phyloP scores from a whole-genome alignment of 2,797 vertebrate genomes.

The Hemibagrus guttatus region DNA sequence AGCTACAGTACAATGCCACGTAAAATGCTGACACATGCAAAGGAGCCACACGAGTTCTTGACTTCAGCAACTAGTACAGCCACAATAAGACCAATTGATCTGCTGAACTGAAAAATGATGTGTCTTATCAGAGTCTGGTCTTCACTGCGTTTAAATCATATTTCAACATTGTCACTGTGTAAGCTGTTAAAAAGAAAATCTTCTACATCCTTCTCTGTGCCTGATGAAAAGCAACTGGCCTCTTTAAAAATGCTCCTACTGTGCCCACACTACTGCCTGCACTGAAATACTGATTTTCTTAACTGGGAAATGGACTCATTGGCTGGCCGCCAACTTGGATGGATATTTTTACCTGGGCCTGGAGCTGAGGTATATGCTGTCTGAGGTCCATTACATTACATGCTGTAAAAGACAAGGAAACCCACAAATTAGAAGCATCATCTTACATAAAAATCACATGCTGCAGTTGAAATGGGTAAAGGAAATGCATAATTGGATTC shows the following conservation, averaged over 20 bases:
- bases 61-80: neutral
- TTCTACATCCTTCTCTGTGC: conserved; percentile 12
- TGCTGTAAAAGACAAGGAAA: neutral
- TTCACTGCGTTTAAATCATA: neutral
- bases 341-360: conserved; percentile 45
- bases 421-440: neutral
- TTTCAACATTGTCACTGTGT: conserved; percentile 2
- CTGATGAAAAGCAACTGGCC: conserved; percentile 23
- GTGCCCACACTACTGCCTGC: conserved; percentile 6
- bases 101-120: neutral
- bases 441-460: neutral
- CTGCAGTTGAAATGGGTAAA: no score
- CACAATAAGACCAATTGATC: neutral
- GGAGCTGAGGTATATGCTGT: conserved; percentile 12
- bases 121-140: neutral
- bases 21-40: conserved; percentile 36
- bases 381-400: conserved; percentile 39
- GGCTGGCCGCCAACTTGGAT: conserved; percentile 34
- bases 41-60: conserved; percentile 5
- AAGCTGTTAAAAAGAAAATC: conserved; percentile 12
- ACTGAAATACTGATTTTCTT: conserved; percentile 44
- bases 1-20: neutral
- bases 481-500: neutral
- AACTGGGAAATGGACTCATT: conserved; percentile 47
- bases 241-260: conserved; percentile 41